Conservation (phyloP, 1,140 invertebrate genomes). For the Grapholita molesta region DNA sequence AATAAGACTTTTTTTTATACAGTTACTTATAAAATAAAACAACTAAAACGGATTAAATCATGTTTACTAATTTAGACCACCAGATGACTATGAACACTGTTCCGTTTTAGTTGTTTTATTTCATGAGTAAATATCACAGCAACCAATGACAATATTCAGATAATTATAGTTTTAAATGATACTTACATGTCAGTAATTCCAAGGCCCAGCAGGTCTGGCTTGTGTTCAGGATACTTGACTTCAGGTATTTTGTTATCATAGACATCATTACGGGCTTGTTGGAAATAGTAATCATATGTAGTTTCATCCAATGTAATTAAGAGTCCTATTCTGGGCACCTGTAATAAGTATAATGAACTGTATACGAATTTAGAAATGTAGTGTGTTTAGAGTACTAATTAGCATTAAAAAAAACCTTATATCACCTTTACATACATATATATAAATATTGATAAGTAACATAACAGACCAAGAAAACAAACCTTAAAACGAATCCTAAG, state of each 20-base stretch:
- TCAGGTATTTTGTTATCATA: constrained; percentile 87
- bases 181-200: constrained; percentile 92
- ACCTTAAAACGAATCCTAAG: constrained; percentile 89
- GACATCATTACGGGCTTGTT: constrained; percentile 90
- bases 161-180: constrained; percentile 26
- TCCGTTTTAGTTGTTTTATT: too few species aligned
- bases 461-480: constrained; percentile 24
- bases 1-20: neutral
- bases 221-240: constrained; percentile 86
- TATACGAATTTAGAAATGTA: neutral
- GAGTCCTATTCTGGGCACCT: constrained; percentile 80
- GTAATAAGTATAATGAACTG: neutral
- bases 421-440: too few species aligned
- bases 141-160: too few species aligned
- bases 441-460: too few species aligned
- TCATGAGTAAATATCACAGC: too few species aligned
- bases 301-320: constrained; percentile 84
- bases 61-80: too few species aligned
- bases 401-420: too few species aligned
- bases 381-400: too few species aligned
- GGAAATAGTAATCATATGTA: constrained; percentile 91
- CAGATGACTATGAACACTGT: too few species aligned
- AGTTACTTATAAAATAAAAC: neutral
- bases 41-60: too few species aligned
- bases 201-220: constrained; percentile 87